A percentile compares a stretch with the other conserved stretches of the same genome.
These are phyloP conservation scores for Pithys albifrons DNA, from an alignment of 2,113 vertebrate genomes.

Conservation along the genomic window DNA sequence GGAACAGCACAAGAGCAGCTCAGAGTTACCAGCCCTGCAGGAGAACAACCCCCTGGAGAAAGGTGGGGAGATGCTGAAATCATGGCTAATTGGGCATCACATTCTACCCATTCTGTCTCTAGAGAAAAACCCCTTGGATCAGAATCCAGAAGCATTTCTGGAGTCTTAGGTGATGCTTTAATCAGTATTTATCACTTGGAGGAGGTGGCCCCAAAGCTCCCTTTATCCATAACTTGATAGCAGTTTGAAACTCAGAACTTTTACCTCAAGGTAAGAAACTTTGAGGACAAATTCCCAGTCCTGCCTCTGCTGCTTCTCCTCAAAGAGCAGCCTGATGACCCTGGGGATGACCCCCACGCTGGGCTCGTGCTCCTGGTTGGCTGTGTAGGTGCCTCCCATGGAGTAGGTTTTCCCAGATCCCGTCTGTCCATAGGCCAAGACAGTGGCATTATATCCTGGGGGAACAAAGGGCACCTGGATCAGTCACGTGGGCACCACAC, in stretches of 20 bases:
- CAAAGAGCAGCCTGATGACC: conserved; percentile 86
- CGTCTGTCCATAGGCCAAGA: conserved; percentile 94
- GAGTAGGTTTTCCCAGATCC: conserved; percentile 97
- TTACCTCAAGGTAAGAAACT: conserved; percentile 95
- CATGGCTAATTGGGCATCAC: fast-evolving
- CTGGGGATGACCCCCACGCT: conserved; percentile 91
- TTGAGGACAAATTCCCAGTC: conserved; percentile 83
- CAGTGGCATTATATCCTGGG: conserved; percentile 92
- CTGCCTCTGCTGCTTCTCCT: conserved; percentile 77
- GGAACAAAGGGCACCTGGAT: background rate
- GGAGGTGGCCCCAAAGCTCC: background rate
- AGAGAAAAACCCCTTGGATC: background rate
- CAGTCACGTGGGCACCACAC: background rate
- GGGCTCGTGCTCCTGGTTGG: conserved; percentile 86
- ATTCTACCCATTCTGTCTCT: background rate
- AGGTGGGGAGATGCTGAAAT: background rate
- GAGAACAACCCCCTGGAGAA: fast-evolving
- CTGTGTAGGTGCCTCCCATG: conserved; percentile 93
- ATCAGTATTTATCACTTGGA: background rate
- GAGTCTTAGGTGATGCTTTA: background rate
- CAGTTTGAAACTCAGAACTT: background rate
- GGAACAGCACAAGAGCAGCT: background rate
- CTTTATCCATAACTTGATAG: background rate
- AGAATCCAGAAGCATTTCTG: background rate
- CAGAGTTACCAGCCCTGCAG: background rate